phyloP scores from a whole-genome alignment of 1,140 invertebrate species.

The Brachionus manjavacas region DNA sequence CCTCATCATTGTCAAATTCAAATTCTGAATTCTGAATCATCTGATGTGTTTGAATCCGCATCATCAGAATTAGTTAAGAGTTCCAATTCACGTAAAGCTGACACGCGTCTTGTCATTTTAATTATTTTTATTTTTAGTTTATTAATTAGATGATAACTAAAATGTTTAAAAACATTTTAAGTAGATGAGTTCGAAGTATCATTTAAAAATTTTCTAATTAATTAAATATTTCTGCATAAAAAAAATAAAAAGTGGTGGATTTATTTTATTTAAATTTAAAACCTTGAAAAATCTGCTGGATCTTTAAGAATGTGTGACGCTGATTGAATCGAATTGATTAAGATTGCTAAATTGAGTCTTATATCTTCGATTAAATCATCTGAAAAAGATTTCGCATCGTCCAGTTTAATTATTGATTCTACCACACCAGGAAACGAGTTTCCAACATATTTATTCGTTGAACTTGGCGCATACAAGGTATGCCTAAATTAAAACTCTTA shows the following conservation, averaged over 20 bases:
- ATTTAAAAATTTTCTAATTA: neutral
- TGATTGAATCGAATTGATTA: slow-evolving; percentile 37
- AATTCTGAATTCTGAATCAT: neutral
- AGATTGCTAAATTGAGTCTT: neutral
- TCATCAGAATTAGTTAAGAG: neutral
- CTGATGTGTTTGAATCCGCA: neutral
- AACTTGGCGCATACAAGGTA: slow-evolving; percentile 33
- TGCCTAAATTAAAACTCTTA: neutral
- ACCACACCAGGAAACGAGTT: slow-evolving; percentile 9
- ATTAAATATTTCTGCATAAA: no score
- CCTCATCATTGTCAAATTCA: neutral
- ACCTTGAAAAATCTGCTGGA: slow-evolving; percentile 28
- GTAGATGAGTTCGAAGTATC: no score
- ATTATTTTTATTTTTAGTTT: neutral
- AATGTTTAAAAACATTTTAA: no score
- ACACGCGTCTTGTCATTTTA: neutral
- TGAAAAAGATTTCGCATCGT: neutral
- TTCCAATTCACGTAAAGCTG: neutral
- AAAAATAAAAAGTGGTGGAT: no score
- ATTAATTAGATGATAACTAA: neutral
- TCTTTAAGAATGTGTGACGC: slow-evolving; percentile 11
- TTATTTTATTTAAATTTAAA: neutral
- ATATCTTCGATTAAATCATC: slow-evolving; percentile 1
- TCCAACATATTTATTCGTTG: slow-evolving; percentile 24
- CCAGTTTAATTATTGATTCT: neutral